Evolutionary conservation across 2,113 vertebrate genomes (phyloP).

Genomic region (Rhinolophus ferrumequinum): DNA sequence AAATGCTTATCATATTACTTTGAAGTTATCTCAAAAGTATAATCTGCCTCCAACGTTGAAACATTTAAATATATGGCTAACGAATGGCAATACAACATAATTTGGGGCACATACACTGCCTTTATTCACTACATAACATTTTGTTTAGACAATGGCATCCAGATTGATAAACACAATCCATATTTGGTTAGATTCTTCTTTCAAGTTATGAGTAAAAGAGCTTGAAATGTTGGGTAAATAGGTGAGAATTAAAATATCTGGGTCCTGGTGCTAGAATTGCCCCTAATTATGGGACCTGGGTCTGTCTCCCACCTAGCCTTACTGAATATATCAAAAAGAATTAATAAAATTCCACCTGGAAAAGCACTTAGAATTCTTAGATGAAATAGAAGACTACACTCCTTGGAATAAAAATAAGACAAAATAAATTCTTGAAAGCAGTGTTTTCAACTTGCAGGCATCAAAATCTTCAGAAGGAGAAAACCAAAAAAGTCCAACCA

Average conservation of each 20-base stretch:
- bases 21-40: neutral
- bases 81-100: neutral
- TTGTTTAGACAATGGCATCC: neutral
- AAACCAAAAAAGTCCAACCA: neutral
- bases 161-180: neutral
- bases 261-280: neutral
- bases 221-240: neutral
- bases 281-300: neutral
- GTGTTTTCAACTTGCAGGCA: neutral
- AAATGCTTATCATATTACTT: neutral
- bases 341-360: neutral
- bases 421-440: neutral
- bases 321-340: neutral
- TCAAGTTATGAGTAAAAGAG: neutral
- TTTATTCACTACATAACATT: neutral
- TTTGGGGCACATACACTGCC: neutral
- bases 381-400: neutral
- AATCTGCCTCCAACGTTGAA: neutral
- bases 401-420: neutral
- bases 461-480: neutral
- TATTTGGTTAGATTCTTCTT: neutral
- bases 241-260: neutral
- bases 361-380: neutral
- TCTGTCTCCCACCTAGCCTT: neutral
- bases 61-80: neutral